A percentile compares a stretch with the other conserved stretches of the same genome.
Conservation (phyloP, 2,113 vertebrate species). For the Platichthys stellatus region DNA sequence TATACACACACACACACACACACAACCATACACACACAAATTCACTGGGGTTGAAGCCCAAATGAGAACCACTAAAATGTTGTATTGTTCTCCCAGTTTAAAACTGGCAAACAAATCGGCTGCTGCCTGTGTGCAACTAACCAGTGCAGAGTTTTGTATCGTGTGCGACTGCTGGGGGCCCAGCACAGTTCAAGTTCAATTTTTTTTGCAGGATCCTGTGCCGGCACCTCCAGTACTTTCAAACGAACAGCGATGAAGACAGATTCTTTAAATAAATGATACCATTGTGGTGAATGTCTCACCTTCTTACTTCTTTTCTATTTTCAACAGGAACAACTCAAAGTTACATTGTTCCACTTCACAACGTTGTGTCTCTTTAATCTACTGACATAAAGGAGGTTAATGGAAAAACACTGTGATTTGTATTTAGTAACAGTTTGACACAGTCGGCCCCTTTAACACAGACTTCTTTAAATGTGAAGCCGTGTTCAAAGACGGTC, state of each 20-base stretch:
- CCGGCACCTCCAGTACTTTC: neutral
- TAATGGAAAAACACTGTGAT: slow-evolving; percentile 13
- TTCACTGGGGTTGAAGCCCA: too few relatives aligned
- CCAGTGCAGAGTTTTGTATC: neutral
- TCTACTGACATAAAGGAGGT: neutral
- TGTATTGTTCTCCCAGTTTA: too few relatives aligned
- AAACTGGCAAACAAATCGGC: too few relatives aligned
- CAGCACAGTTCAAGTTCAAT: neutral
- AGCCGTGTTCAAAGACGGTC: neutral
- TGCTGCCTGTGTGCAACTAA: neutral
- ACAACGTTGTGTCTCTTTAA: neutral
- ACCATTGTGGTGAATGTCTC: too few relatives aligned
- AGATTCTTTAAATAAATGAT: neutral
- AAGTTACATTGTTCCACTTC: neutral
- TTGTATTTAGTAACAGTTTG: slow-evolving; percentile 32
- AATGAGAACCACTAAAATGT: too few relatives aligned
- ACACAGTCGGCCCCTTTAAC: slow-evolving; percentile 10
- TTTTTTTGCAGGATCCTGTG: neutral
- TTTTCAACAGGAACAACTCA: slow-evolving; percentile 12
- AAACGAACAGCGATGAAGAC: neutral
- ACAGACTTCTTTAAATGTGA: slow-evolving; percentile 3
- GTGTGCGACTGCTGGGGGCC: neutral
- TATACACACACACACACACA: too few relatives aligned
- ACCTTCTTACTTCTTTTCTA: neutral
- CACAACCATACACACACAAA: too few relatives aligned